A percentile compares a stretch with the other conserved stretches of the same genome.
phyloP scores from a whole-genome alignment of 1,140 invertebrate species.

The Leptonema lineaticorne region DNA sequence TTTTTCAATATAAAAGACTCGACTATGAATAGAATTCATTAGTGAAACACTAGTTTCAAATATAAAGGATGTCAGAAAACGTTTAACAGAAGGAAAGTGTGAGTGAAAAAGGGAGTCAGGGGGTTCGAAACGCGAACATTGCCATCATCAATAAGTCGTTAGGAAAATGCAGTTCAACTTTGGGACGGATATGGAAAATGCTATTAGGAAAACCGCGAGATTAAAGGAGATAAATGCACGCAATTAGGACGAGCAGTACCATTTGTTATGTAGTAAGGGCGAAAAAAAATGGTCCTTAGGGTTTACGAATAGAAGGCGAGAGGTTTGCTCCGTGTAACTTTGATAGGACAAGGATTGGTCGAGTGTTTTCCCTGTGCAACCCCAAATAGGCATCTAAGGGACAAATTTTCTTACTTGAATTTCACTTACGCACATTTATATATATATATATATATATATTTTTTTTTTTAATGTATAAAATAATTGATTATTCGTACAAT shows the following conservation, averaged over 20 bases:
- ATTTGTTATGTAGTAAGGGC: conserved; percentile 28
- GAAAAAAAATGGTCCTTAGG: conserved; percentile 18
- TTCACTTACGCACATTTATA: neutral
- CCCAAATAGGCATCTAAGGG: neutral
- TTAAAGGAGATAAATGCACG: conserved; percentile 31
- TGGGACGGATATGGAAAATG: conserved; percentile 10
- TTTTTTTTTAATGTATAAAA: neutral
- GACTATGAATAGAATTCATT: too few relatives aligned
- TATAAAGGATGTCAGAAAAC: too few relatives aligned
- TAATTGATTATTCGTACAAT: too few relatives aligned
- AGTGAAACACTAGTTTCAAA: too few relatives aligned
- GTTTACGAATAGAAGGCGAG: neutral
- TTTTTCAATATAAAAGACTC: too few relatives aligned
- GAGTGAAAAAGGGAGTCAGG: too few relatives aligned
- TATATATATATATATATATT: neutral
- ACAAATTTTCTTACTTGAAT: neutral
- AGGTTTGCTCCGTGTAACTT: neutral
- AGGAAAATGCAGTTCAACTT: conserved; percentile 11
- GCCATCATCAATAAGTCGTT: conserved; percentile 17
- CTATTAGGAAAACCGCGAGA: conserved; percentile 27
- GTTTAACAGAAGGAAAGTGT: too few relatives aligned
- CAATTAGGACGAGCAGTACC: conserved; percentile 27
- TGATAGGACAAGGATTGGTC: neutral
- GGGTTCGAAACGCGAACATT: neutral
- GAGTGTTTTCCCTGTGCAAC: neutral